These are phyloP conservation scores for Sebastes goodei DNA, from an alignment of 2,797 vertebrate species.

Conservation along the genomic window DNA sequence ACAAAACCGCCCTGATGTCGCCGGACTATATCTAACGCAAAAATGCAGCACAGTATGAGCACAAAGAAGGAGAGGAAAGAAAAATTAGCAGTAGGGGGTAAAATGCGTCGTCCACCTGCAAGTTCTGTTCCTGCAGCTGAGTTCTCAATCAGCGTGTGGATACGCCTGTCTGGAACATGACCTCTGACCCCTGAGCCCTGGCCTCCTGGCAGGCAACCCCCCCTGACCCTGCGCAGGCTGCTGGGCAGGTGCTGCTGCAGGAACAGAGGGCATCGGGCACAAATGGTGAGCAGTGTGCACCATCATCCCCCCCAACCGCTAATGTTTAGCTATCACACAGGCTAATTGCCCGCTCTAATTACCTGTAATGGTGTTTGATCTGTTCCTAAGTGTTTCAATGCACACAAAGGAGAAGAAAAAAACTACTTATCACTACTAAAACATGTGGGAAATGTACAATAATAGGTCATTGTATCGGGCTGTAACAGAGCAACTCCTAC, in stretches of 20 bases:
- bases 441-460: slow-evolving; percentile 7
- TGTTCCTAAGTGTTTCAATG: slow-evolving; percentile 71
- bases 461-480: not conserved
- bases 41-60: not conserved
- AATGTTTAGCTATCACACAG: slow-evolving; percentile 60
- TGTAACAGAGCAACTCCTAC: not conserved
- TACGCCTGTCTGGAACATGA: slow-evolving; percentile 72
- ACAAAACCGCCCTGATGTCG: not conserved
- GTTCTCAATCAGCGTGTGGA: slow-evolving; percentile 71
- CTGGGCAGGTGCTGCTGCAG: slow-evolving; percentile 73
- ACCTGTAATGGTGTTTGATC: slow-evolving; percentile 74
- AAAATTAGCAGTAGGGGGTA: slow-evolving; percentile 1
- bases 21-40: not conserved
- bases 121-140: slow-evolving; percentile 72
- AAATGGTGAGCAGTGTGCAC: slow-evolving; percentile 62
- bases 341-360: slow-evolving; percentile 72
- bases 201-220: slow-evolving; percentile 70
- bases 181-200: slow-evolving; percentile 66
- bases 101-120: slow-evolving; percentile 61
- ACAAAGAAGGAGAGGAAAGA: not conserved
- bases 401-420: slow-evolving; percentile 14
- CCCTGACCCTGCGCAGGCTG: slow-evolving; percentile 58
- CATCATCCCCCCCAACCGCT: slow-evolving; percentile 43
- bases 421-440: not conserved
- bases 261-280: slow-evolving; percentile 57